These are phyloP conservation scores for Alcedo quadribrachys DNA, from an alignment of 2,797 vertebrate genomes.

Conservation along the genomic window DNA sequence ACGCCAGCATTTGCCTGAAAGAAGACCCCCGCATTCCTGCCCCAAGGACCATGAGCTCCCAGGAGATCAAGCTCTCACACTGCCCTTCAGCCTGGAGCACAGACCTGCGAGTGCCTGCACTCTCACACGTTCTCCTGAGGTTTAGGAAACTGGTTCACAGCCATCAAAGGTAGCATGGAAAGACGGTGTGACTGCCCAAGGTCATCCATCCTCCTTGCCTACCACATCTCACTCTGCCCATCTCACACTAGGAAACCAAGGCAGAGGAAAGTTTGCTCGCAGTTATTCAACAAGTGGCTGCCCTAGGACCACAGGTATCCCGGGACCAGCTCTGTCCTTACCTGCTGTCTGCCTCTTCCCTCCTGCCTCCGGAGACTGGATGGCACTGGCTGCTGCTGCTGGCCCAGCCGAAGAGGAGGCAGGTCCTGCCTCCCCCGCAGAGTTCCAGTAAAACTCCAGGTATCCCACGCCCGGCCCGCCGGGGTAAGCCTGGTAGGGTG, in stretches of 20 bases:
- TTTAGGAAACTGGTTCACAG: not conserved
- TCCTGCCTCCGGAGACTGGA: not conserved
- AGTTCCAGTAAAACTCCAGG: slow-evolving; percentile 44
- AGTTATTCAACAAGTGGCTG: not conserved
- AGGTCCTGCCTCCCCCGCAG: not conserved
- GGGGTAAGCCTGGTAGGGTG: slow-evolving; percentile 9
- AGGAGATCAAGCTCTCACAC: not conserved
- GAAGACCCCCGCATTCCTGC: not conserved
- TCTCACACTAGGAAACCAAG: not conserved
- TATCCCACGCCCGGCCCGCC: not conserved
- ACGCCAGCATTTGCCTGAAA: not conserved
- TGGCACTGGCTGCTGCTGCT: not conserved
- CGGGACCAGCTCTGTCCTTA: not conserved
- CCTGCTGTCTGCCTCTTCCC: not conserved
- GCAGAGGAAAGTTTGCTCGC: not conserved
- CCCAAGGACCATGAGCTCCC: not conserved
- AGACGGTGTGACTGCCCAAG: not conserved
- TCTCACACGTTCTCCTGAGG: not conserved
- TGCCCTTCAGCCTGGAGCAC: not conserved
- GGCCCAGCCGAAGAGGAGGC: not conserved
- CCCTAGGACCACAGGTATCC: not conserved
- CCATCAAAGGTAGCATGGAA: rapidly evolving
- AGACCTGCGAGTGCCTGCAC: not conserved
- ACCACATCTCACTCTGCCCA: not conserved
- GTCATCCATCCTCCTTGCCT: not conserved